Base-by-base conservation (phyloP, 2,888 invertebrate species). In the Abrostola triplasia region DNA sequence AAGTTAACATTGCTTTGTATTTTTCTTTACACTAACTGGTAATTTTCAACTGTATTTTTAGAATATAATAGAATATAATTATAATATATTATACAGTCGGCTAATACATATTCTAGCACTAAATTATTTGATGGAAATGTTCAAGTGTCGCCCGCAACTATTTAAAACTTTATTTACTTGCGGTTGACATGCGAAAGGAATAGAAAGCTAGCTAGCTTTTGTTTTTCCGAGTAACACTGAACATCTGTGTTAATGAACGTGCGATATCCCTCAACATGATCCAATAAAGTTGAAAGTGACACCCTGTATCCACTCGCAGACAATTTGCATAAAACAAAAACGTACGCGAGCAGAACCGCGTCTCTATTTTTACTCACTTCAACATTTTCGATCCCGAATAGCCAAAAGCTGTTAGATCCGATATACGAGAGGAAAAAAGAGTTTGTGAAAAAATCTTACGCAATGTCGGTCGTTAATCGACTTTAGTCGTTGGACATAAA, bases 261-360 rank as follows among this genome's bases (percentile, higher is more conserved):
- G 41, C 41, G 41, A 66, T 66, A 52, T 24, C 48, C 41, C 10
- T 6, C 38, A 36, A 61, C 51, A 47, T 62, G 79, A 76, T 69
- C 61, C 77, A 80, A 80, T 80, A 77, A 57, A 12, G 55, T 77
- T 80, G 54, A 59, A 63, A 80, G 51, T 70, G 75, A 64, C 68
- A 44, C 50, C 49, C 38, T 49, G 12, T 66, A 59, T 44, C 48
- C 50, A 59, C 13, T 35, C 41, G 47, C 6, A 24, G 51, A 51
- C 36, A 12, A 77, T 77, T 67, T 80, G 60, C 70, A 80, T 80
- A 80, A 59, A 79, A 72, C 59, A 75, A 63, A 64, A 63, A 40
- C 12, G 47, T 40, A 55, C 52, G 50, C 48, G 44, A 9, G 48
- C n/a, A 13, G 47, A 76, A 73, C 61, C 49, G 50, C 48, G 24